Evolutionary conservation across 2,797 vertebrate genomes (phyloP), one percentile per base, ranked within the genome.

Genomic region (Lacerta bilineata): DNA sequence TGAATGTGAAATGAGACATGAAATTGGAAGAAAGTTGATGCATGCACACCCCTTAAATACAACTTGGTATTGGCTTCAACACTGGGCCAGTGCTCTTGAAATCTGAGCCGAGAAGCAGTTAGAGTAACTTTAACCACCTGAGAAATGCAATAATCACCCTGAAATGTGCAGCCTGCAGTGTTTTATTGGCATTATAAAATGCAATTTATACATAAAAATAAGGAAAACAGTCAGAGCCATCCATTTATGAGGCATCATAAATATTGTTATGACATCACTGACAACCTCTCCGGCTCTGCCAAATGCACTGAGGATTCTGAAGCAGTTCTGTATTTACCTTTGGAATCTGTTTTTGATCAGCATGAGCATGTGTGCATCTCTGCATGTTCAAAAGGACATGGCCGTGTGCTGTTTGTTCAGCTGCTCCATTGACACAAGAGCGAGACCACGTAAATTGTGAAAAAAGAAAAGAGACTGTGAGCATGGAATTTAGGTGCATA

Each of bases 111-210:
- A 94, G 96, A 96, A 89, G 91, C 93, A 95, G 94, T 96, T 96
- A 96, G 94, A 96, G 94, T 94, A 95, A 93, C 94, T 94, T 95
- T 95, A 96, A 94, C 93, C 92, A 96, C 94, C 95, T 95, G 93
- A 94, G 93, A 96, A 94, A 93, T 94, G 81, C 89, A 95, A 95
- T 95, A 95, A 96, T 95, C 95, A 94, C 92, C 92, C 93, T 93
- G 90, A 97, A 96, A 95, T 95, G 90, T 88, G 92, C 92, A 93
- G 93, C 94, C 94, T 93, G 92, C 93, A 92, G 93, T 94, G 91
- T 96, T 96, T 96, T 95, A 96, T 93, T 94, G 87, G 93, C 92
- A 94, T 95, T 96, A 97, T 95, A 94, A 96, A 96, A 93, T 90
- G 90, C 94, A 94, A 95, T 92, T 94, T 90, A 94, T 92, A 95